Evolutionary conservation across 1,140 invertebrate genomes (phyloP), one percentile per base, ranked within the genome.

Genomic region (Dufourea novaeangliae): DNA sequence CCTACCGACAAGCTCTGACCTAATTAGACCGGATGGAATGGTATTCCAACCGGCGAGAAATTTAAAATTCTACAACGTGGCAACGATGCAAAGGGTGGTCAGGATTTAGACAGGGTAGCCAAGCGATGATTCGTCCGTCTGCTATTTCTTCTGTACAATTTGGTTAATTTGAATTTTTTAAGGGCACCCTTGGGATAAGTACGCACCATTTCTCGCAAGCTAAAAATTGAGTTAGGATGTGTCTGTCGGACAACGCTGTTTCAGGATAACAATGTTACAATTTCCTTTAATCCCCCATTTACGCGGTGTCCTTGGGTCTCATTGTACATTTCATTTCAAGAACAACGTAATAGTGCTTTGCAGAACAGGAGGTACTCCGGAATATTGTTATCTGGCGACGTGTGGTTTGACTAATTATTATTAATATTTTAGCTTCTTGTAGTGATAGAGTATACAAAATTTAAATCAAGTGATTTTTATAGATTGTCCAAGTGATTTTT

Each of bases 121-220:
- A n/a, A n/a, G n/a, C n/a, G n/a, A 8, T 50, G n/a, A 50, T 50
- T 50, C 46, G n/a, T n/a, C n/a, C n/a, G n/a, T 50, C 46, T 8
- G 46, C 3, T n/a, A 8, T n/a, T 50, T 50, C 46, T 50, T 50
- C 46, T n/a, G 20, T 50, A n/a, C 20, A 50, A 50, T 50, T 50
- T 50, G 46, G 20, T 50, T 50, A 50, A 50, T n/a, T n/a, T 50
- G 46, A 50, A 50, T 50, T 50, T n/a, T 50, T 50, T 50, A 50
- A 50, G 46, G n/a, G n/a, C 46, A n/a, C 20, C 6, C 46, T 1
- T n/a, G 20, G 44, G 0, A n/a, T n/a, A n/a, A n/a, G 17, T 7
- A 5, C 44, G 44, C 17, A 5, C 20, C 46, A n/a, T 17, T n/a
- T 50, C 20, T n/a, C 20, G 4, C 20, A n/a, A n/a, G 20, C 46